Percentiles rank a stretch among this genome's conserved stretches.
Conservation (phyloP, 2,888 invertebrate species). For the Gymnoscelis rufifasciata region DNA sequence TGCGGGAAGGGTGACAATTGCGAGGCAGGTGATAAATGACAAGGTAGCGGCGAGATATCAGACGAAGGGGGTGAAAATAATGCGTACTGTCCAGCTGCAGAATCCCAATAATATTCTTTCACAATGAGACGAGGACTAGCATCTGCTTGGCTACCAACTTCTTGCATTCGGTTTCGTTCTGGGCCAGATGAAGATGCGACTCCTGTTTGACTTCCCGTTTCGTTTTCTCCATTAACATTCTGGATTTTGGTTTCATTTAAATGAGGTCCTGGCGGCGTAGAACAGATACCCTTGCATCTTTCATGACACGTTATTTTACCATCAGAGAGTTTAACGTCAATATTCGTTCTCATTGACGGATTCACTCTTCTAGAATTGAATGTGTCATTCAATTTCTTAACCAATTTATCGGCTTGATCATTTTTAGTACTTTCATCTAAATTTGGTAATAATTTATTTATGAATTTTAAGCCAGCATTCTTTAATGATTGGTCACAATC, state of each 20-base stretch:
- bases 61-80: not conserved
- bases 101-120: conserved; percentile 8
- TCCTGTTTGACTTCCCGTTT: not conserved
- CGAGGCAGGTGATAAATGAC: not conserved
- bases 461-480: conserved; percentile 40
- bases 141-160: not conserved
- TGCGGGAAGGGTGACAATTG: no score
- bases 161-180: not conserved
- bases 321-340: not conserved
- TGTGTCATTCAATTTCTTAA: conserved; percentile 35
- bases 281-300: not conserved
- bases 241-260: no score
- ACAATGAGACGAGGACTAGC: not conserved
- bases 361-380: conserved; percentile 34
- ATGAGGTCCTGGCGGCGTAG: no score
- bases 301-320: not conserved
- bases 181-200: no score
- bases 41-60: not conserved
- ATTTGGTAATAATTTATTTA: conserved; percentile 39
- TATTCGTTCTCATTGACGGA: conserved; percentile 15
- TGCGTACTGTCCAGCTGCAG: not conserved
- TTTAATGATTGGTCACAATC: conserved; percentile 30
- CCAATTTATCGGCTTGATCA: conserved; percentile 30
- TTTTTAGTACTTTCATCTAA: conserved; percentile 17
- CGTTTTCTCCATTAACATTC: not conserved